Base-by-base conservation (phyloP, 2,888 invertebrate species). In the Hyalella azteca region DNA sequence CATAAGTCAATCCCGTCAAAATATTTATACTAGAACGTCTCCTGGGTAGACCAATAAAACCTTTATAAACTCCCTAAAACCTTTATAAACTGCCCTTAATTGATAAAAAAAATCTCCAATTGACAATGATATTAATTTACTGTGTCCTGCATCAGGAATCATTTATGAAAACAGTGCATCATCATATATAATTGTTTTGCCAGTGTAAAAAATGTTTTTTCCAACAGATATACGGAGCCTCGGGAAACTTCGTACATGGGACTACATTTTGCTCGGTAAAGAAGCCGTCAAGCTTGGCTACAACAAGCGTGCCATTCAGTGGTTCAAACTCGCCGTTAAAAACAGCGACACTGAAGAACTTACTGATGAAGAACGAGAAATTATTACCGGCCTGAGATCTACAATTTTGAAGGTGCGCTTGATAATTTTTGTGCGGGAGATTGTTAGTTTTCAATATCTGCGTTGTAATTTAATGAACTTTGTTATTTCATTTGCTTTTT, bases 181-280 rank as follows among this genome's bases (percentile, higher is more conserved):
- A 15, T 48, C 48, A 11, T 48, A 48, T 26, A n/a, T 22, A 22
- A 19, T 9, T 22, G 59, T 59, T 9, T 59, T 7, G 7, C n/a
- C 59, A 59, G 29, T 59, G 29, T 59, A 11, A 3, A 26, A 22
- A 59, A 22, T 73, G 73, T 15, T 11, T 36, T 32, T 15, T 3
- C 5, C 19, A 7, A 22, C 36, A 81, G 82, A 80, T 41, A 49
- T 80, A 41, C 73, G 79, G 39, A 81, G 81, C 41, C 40, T 59
- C 32, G 73, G 85, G 77, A 82, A 85, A 29, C 81, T 87, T 29
- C 82, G 85, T 66, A 87, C 87, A 7, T 86, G 87, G 3, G 88
- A 88, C 81, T 86, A 87, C 83, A 82, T 87, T n/a, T 87, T 87
- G 82, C 85, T 88, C 73, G 88, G 87, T 4, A 87, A 87, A 80